phyloP scores from a whole-genome alignment of 2,113 vertebrate genomes.

The Bettongia penicillata region DNA sequence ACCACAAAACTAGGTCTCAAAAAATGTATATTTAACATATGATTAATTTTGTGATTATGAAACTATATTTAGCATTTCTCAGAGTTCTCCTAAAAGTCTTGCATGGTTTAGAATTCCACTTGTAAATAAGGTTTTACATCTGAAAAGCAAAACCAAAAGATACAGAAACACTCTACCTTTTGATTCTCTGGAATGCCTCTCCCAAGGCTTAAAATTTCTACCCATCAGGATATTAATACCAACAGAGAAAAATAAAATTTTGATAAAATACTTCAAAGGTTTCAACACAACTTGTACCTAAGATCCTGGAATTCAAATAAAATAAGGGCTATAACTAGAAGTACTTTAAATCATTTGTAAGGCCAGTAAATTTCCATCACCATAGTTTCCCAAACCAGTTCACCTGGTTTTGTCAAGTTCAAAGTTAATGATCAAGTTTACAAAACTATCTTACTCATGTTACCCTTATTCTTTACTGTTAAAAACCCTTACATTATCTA shows the following conservation, averaged over 20 bases:
- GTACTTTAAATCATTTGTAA: slow-evolving; percentile 42
- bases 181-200: not conserved
- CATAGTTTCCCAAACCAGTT: slow-evolving; percentile 81
- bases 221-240: not conserved
- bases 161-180: too few species aligned
- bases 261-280: slow-evolving; percentile 40
- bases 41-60: not conserved
- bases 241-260: not conserved
- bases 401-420: slow-evolving; percentile 79
- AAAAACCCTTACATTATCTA: slow-evolving; percentile 11
- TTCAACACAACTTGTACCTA: not conserved
- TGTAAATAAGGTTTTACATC: not conserved
- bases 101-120: not conserved
- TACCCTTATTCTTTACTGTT: slow-evolving; percentile 55
- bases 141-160: not conserved
- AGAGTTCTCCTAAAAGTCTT: not conserved
- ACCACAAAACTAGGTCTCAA: not conserved
- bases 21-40: not conserved
- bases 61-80: not conserved
- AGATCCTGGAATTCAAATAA: slow-evolving; percentile 46
- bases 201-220: not conserved
- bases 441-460: slow-evolving; percentile 56
- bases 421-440: slow-evolving; percentile 79
- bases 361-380: slow-evolving; percentile 70
- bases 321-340: slow-evolving; percentile 64